phyloP scores from a whole-genome alignment of 2,797 vertebrate species.

The Hydrophis major region DNA sequence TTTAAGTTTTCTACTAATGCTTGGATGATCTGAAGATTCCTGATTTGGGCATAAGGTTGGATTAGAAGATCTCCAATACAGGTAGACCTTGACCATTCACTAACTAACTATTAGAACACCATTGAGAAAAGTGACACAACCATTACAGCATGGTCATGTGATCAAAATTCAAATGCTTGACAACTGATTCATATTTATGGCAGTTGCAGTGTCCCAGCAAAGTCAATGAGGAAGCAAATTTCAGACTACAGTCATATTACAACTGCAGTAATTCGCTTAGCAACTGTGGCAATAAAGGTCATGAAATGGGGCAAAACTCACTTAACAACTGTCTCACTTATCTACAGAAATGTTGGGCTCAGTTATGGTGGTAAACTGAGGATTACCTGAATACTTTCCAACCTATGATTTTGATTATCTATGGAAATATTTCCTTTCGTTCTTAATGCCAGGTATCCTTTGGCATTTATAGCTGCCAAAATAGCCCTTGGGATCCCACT shows the following conservation, averaged over 20 bases:
- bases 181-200: neutral
- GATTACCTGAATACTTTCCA: neutral
- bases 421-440: neutral
- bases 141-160: neutral
- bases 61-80: neutral
- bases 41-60: neutral
- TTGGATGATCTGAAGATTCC: neutral
- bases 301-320: neutral
- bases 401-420: neutral
- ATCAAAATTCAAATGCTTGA: neutral
- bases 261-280: neutral
- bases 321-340: neutral
- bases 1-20: neutral
- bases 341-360: neutral
- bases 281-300: neutral
- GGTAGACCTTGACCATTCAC: neutral
- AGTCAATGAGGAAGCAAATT: neutral
- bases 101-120: neutral
- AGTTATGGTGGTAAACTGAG: neutral
- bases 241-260: neutral
- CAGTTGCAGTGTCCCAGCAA: neutral
- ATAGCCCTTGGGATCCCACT: conserved; percentile 90
- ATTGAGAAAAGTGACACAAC: neutral
- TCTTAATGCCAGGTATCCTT: conserved; percentile 79
- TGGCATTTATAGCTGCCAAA: conserved; percentile 95